A percentile compares a stretch with the other conserved stretches of the same genome.
phyloP scores from a whole-genome alignment of 2,888 invertebrate species.

The Dynastes maya region DNA sequence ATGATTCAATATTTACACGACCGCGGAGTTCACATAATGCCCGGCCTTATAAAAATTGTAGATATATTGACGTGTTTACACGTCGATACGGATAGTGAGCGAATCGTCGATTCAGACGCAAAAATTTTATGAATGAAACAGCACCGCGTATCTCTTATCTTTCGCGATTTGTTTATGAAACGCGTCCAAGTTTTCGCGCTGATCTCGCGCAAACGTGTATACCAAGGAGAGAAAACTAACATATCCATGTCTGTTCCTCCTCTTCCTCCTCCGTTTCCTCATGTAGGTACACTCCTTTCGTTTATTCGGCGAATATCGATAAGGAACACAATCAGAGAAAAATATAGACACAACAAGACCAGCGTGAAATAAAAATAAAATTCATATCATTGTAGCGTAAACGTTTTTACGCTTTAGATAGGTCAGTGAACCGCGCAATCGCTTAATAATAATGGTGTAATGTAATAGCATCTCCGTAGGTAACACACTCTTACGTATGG shows the following conservation, averaged over 20 bases:
- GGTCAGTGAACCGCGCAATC: constrained; percentile 50
- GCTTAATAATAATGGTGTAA: constrained; percentile 45
- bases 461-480: constrained; percentile 37
- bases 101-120: constrained; percentile 32
- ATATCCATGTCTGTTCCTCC: no score
- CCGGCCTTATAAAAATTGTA: constrained; percentile 20
- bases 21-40: constrained; percentile 17
- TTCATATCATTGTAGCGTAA: constrained; percentile 49
- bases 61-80: constrained; percentile 38
- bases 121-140: constrained; percentile 44
- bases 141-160: constrained; percentile 36
- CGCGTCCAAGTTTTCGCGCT: constrained; percentile 36
- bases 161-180: constrained; percentile 41
- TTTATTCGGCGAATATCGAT: constrained; percentile 40
- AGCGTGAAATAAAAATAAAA: constrained; percentile 49
- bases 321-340: constrained; percentile 46
- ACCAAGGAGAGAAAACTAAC: constrained; percentile 19
- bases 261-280: no score
- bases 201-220: constrained; percentile 39
- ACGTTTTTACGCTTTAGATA: constrained; percentile 50
- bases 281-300: constrained; percentile 5
- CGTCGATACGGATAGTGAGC: constrained; percentile 11
- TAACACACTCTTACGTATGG: constrained; percentile 10
- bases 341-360: constrained; percentile 50
- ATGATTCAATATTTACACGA: constrained; percentile 36